Base-by-base conservation (phyloP, 1,140 invertebrate genomes). In the Parapsyche elsis region DNA sequence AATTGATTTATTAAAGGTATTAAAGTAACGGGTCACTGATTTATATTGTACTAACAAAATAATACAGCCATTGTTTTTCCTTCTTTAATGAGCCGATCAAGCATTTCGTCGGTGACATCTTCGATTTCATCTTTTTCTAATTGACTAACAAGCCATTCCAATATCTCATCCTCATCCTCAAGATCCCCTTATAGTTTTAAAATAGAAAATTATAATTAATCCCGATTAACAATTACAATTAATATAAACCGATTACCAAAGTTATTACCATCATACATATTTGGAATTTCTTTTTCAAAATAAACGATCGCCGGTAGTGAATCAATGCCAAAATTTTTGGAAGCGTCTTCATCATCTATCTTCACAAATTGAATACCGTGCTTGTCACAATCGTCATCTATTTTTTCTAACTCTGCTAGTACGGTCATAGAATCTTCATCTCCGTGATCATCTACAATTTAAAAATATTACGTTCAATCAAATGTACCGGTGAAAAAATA, bases 331-430 rank as follows among this genome's bases (percentile, higher is more conserved):
- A 95, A 97, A 84, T 96, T 94, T 83, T 91, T 91, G 61, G 95
- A 94, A 23, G 94, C 94, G 82, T 92, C 92, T 24, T 92, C 90
- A 86, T 97, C 95, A 84, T 96, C 95, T 82, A 97, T 97, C 88
- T 97, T 97, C 1, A 98, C 96, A 87, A 98, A 97, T 86, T 97
- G 95, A 84, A 98, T 97, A 67, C 95, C 96, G 85, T 95, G 94
- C 84, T 94, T 94, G 86, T 96, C 95, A 84, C 95, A 96, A 86
- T 97, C 96, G 86, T 97, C 96, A 86, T 97, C 96, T 84, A 97
- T 97, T 87, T 96, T 95, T 88, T 97, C 96, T 80, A 97, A 88
- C 87, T 97, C 95, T 81, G 90, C 92, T 74, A 97, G 89, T 38
- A 95, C 95, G 84, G 92, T 92, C 92, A 94, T 93, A 71, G 94